phyloP scores from a whole-genome alignment of 1,140 invertebrate genomes.

The Brachionus paranguensis region DNA sequence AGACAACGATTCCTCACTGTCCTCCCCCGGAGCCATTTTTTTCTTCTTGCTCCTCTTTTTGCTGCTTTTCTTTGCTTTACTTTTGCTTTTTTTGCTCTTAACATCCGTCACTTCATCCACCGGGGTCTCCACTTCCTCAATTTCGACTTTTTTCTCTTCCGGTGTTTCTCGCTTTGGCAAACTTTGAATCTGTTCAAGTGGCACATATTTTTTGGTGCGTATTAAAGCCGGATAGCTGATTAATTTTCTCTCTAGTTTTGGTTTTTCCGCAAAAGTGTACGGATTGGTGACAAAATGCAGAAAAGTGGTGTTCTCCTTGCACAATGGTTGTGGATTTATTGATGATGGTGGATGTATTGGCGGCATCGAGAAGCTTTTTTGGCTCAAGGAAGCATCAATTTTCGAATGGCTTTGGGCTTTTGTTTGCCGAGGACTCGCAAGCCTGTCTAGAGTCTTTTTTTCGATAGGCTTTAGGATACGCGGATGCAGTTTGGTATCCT shows the following conservation, averaged over 20 bases:
- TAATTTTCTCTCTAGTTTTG: background rate
- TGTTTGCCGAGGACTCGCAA: background rate
- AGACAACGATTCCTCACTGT: background rate
- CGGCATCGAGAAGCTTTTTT: background rate
- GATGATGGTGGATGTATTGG: background rate
- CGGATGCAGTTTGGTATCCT: background rate
- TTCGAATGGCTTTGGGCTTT: background rate
- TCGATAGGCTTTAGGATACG: background rate
- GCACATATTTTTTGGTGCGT: background rate
- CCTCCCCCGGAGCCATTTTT: background rate
- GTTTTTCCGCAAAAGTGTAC: background rate
- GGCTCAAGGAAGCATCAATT: background rate
- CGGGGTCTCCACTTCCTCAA: background rate
- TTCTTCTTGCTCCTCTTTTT: constrained; percentile 7
- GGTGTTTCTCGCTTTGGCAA: background rate
- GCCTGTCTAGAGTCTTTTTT: background rate
- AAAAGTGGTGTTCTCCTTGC: background rate
- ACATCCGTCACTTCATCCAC: background rate
- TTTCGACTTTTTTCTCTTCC: background rate
- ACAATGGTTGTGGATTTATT: background rate
- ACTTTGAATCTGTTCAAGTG: background rate
- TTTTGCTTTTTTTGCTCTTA: background rate
- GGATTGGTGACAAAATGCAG: background rate
- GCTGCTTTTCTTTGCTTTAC: background rate
- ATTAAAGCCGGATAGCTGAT: background rate